phyloP scores from a whole-genome alignment of 2,888 invertebrate species.

The Diadromus collaris region DNA sequence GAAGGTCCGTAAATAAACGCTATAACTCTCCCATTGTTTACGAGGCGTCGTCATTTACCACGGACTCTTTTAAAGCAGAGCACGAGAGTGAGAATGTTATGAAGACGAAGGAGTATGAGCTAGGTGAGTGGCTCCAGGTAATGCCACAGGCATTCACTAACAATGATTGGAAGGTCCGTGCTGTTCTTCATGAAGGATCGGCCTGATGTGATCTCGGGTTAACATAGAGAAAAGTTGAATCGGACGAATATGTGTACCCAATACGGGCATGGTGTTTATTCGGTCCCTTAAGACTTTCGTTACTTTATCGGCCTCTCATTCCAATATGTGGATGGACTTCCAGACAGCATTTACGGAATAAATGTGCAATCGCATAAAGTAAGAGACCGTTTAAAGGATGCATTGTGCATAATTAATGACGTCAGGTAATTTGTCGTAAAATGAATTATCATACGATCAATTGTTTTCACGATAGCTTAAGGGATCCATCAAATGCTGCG shows the following conservation, averaged over 20 bases:
- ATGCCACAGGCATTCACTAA: slow-evolving; percentile 18
- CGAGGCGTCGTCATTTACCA: slow-evolving; percentile 28
- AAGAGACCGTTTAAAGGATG: background rate
- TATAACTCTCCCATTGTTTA: slow-evolving; percentile 43
- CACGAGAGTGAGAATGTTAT: slow-evolving; percentile 16
- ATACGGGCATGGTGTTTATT: slow-evolving; percentile 16
- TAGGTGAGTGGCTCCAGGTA: slow-evolving; percentile 21
- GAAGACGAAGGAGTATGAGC: slow-evolving; percentile 23
- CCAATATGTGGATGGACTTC: background rate
- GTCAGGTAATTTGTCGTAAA: background rate
- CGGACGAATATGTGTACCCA: background rate
- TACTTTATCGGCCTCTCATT: background rate
- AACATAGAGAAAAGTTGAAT: slow-evolving; percentile 20
- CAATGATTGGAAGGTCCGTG: slow-evolving; percentile 26
- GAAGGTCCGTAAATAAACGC: slow-evolving; percentile 27
- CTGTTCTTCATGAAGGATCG: slow-evolving; percentile 16
- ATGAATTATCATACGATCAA: background rate
- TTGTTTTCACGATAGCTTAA: background rate
- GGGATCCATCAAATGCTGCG: background rate
- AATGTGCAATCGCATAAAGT: background rate
- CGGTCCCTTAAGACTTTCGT: slow-evolving; percentile 8
- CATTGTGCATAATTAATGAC: background rate
- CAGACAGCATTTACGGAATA: background rate
- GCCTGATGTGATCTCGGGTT: slow-evolving; percentile 30
- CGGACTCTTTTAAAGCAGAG: slow-evolving; percentile 21